Evolutionary conservation across 2,888 invertebrate species (phyloP).

Genomic region (Nymphalis polychloros): DNA sequence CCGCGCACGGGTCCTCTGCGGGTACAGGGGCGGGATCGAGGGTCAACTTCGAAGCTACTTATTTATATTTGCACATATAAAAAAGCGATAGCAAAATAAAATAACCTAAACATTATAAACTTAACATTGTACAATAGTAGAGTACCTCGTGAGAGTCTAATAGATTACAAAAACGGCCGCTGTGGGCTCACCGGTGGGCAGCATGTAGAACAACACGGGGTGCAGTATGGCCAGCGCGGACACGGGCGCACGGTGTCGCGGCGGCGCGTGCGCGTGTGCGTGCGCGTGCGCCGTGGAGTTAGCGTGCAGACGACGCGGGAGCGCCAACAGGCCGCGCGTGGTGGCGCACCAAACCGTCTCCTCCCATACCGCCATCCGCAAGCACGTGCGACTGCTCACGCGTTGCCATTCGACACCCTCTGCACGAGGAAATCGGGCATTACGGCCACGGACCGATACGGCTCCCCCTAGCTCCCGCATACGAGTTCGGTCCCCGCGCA

Average conservation of each 20-base stretch:
- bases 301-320: conserved; percentile 49
- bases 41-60: no score
- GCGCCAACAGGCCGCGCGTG: conserved; percentile 57
- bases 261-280: conserved; percentile 33
- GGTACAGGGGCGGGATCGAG: background rate
- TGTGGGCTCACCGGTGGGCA: conserved; percentile 63
- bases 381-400: conserved; percentile 48
- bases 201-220: conserved; percentile 43
- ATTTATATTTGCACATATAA: no score
- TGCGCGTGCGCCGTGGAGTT: conserved; percentile 17
- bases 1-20: conserved; percentile 82
- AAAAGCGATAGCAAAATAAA: no score
- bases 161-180: conserved; percentile 48
- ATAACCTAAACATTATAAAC: no score
- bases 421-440: background rate
- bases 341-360: conserved; percentile 67
- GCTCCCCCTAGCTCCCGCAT: no score
- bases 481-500: background rate
- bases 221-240: conserved; percentile 53
- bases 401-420: conserved; percentile 31
- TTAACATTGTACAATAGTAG: no score
- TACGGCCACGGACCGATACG: no score
- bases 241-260: conserved; percentile 44
- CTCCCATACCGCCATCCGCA: conserved; percentile 61
- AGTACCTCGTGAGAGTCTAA: no score